A percentile compares a stretch with the other conserved stretches of the same genome.
These are phyloP conservation scores for Aldabrachelys gigantea DNA, from an alignment of 2,113 vertebrate genomes.

Conservation along the genomic window DNA sequence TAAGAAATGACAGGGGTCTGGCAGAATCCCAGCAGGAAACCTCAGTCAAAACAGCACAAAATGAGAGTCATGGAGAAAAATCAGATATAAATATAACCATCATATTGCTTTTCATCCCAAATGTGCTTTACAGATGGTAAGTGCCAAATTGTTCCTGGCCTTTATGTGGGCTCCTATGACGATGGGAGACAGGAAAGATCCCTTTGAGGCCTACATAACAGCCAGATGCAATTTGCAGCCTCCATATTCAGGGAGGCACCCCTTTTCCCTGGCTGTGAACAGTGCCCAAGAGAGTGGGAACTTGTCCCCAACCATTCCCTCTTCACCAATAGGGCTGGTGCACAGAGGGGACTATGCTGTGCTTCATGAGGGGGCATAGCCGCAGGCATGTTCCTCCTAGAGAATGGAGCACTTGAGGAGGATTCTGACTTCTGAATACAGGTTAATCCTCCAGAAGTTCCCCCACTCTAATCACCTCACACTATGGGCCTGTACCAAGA, in stretches of 20 bases:
- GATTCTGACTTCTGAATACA: not conserved
- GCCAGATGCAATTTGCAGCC: not conserved
- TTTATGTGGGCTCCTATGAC: conserved; percentile 39
- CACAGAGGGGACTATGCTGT: accelerated
- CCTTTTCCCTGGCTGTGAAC: not conserved
- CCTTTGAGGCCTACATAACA: not conserved
- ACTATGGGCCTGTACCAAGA: not conserved
- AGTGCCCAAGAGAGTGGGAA: not conserved
- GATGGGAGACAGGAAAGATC: not conserved
- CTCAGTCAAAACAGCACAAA: conserved; percentile 50
- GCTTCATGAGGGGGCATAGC: not conserved
- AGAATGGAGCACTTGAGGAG: not conserved
- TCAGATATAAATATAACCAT: conserved; percentile 51
- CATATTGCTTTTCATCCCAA: conserved; percentile 34
- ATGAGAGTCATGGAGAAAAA: conserved; percentile 61
- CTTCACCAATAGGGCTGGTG: not conserved
- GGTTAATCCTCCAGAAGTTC: not conserved
- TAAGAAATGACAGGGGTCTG: not conserved
- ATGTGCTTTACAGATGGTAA: conserved; percentile 35
- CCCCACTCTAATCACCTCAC: not conserved
- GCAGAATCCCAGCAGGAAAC: conserved; percentile 51
- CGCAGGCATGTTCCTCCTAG: not conserved
- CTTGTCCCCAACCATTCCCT: accelerated
- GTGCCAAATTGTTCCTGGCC: conserved; percentile 26
- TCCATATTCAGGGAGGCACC: not conserved